These are phyloP conservation scores for Oxytorus armatus DNA, from an alignment of 2,888 invertebrate genomes.

Conservation along the genomic window DNA sequence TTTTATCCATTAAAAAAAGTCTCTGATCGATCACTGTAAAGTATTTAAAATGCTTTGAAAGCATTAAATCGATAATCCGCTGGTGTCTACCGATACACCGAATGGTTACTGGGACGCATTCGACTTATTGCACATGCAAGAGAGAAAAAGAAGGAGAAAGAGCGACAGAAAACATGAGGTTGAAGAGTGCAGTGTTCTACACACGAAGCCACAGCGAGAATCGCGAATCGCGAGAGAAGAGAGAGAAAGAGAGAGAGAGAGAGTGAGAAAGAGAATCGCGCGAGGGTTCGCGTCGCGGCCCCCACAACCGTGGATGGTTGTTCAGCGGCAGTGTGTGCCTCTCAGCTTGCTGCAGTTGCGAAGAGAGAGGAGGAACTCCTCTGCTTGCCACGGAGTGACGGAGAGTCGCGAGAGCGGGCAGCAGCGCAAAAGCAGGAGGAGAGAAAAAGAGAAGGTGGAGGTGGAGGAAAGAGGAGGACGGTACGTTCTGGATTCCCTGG, in stretches of 20 bases:
- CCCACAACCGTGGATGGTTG: constrained; percentile 32
- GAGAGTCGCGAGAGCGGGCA: constrained; percentile 50
- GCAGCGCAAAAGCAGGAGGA: constrained; percentile 61
- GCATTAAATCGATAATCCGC: not conserved
- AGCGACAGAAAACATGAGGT: constrained; percentile 57
- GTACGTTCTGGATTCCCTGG: constrained; percentile 64
- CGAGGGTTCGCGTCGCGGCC: constrained; percentile 42
- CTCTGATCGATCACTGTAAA: no score
- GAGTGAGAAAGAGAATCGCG: no score
- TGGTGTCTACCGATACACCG: not conserved
- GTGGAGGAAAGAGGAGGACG: constrained; percentile 74
- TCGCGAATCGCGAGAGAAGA: constrained; percentile 33
- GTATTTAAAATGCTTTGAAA: not conserved
- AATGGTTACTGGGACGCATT: not conserved
- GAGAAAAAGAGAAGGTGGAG: constrained; percentile 68
- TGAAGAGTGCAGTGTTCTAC: constrained; percentile 38
- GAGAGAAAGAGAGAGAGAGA: constrained; percentile 28
- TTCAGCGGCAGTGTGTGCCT: constrained; percentile 7
- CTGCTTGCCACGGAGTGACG: constrained; percentile 42
- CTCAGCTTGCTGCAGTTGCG: constrained; percentile 42
- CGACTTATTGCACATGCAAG: not conserved
- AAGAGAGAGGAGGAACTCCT: constrained; percentile 56
- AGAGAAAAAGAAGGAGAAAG: not conserved
- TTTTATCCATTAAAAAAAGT: no score
- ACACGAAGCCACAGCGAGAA: constrained; percentile 42